Percentiles rank a stretch among this genome's conserved stretches.
phyloP scores from a whole-genome alignment of 2,888 invertebrate species.

The Clostera curtula region DNA sequence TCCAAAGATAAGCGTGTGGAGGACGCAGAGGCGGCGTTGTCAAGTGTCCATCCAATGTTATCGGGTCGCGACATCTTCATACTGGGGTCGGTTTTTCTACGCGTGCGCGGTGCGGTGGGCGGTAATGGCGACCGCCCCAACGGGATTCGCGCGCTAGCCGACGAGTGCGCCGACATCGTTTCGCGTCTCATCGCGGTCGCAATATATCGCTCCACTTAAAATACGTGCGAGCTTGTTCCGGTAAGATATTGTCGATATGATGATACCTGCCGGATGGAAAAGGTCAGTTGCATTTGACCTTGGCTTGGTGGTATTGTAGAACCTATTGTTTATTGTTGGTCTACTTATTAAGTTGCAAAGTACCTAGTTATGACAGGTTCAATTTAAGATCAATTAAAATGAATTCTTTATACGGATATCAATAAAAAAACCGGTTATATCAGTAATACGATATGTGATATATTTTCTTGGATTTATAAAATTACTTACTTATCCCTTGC shows the following conservation, averaged over 20 bases:
- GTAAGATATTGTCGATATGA: conserved; percentile 57
- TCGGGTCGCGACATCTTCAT: conserved; percentile 63
- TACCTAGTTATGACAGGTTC: too few relatives aligned
- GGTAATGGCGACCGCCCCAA: conserved; percentile 68
- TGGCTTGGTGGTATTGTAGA: conserved; percentile 13
- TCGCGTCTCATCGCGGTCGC: conserved; percentile 69
- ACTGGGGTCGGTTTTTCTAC: conserved; percentile 60
- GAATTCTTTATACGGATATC: too few relatives aligned
- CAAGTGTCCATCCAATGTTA: conserved; percentile 59
- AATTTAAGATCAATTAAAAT: too few relatives aligned
- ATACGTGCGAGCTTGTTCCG: conserved; percentile 65
- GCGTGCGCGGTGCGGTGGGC: conserved; percentile 64
- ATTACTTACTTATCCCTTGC: too few relatives aligned
- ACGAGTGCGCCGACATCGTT: conserved; percentile 67
- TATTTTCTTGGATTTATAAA: too few relatives aligned
- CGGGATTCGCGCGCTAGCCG: conserved; percentile 68
- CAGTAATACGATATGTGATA: too few relatives aligned
- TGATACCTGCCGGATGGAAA: conserved; percentile 41
- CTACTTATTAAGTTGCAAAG: too few relatives aligned
- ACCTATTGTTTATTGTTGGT: too few relatives aligned
- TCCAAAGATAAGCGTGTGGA: conserved; percentile 42
- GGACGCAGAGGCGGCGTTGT: conserved; percentile 46
- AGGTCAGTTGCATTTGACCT: conserved; percentile 31
- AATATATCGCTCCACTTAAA: conserved; percentile 69
- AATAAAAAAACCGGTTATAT: too few relatives aligned